Percentiles rank a stretch among this genome's conserved stretches.
Conservation (phyloP, 2,113 vertebrate genomes). For the Chamaetylas fuelleborni region DNA sequence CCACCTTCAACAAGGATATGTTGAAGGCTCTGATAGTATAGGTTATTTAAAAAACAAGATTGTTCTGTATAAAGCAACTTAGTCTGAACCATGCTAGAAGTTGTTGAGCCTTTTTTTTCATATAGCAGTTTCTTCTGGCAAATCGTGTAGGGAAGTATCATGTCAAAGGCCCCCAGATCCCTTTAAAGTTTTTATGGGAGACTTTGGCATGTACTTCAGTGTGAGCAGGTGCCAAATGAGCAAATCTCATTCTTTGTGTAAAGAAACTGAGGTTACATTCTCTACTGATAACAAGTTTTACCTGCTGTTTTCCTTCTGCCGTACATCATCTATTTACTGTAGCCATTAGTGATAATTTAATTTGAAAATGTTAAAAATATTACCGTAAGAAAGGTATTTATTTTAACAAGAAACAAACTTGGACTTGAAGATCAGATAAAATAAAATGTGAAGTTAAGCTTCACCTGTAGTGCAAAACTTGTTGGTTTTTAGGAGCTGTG, state of each 20-base stretch:
- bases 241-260: slow-evolving; percentile 52
- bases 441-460: slow-evolving; percentile 58
- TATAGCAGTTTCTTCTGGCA: slow-evolving; percentile 35
- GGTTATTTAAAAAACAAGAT: slow-evolving; percentile 23
- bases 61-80: slow-evolving; percentile 45
- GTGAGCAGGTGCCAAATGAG: slow-evolving; percentile 29
- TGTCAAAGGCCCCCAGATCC: background rate
- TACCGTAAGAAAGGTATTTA: slow-evolving; percentile 50
- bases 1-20: slow-evolving; percentile 38
- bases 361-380: slow-evolving; percentile 46
- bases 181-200: background rate
- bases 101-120: slow-evolving; percentile 41
- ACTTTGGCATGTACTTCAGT: background rate
- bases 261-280: slow-evolving; percentile 34
- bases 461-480: slow-evolving; percentile 52
- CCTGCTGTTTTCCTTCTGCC: slow-evolving; percentile 75
- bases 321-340: slow-evolving; percentile 62
- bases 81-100: slow-evolving; percentile 49
- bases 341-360: slow-evolving; percentile 40
- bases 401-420: slow-evolving; percentile 45
- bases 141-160: slow-evolving; percentile 29
- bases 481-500: slow-evolving; percentile 17
- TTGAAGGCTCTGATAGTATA: slow-evolving; percentile 36
- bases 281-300: slow-evolving; percentile 39
- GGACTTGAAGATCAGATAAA: slow-evolving; percentile 57